Evolutionary conservation across 2,113 vertebrate genomes (phyloP).

Genomic region (Stegostoma tigrinum): DNA sequence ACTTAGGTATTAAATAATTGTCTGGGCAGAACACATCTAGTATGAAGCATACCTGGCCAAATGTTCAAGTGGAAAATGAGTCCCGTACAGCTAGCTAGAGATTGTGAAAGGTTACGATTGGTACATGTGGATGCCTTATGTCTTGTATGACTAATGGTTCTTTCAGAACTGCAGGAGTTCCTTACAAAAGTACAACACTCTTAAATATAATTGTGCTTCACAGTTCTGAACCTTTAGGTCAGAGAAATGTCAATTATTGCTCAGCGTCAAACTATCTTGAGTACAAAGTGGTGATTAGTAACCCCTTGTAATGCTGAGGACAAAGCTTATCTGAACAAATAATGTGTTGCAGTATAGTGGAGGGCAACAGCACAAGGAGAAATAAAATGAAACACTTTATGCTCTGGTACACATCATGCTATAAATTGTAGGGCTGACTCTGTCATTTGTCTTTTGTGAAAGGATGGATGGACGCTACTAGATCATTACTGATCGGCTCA

Average conservation of each 20-base stretch:
- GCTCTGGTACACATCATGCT: constrained; percentile 42
- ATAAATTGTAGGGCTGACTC: constrained; percentile 30
- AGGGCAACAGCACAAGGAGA: constrained; percentile 49
- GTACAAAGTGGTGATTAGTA: constrained; percentile 59
- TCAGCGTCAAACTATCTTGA: constrained; percentile 60
- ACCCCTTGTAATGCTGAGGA: constrained; percentile 45
- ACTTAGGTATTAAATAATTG: neutral
- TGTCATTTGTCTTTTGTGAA: constrained; percentile 20
- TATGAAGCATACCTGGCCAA: neutral
- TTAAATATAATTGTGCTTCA: constrained; percentile 9
- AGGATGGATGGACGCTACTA: neutral
- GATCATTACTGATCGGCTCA: neutral
- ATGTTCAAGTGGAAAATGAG: neutral
- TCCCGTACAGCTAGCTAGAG: neutral
- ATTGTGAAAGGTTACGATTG: neutral
- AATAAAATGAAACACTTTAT: constrained; percentile 52
- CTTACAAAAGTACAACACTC: neutral
- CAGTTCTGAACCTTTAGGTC: neutral
- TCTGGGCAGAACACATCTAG: neutral
- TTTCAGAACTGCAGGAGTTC: neutral
- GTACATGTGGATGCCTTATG: constrained; percentile 21
- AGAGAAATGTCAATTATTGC: constrained; percentile 4
- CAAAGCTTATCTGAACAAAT: constrained; percentile 54
- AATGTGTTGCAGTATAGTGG: constrained; percentile 48
- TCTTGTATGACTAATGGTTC: neutral